A percentile compares a stretch with the other conserved stretches of the same genome.
phyloP scores from a whole-genome alignment of 2,888 invertebrate genomes.

The Xestia rhomboidea region DNA sequence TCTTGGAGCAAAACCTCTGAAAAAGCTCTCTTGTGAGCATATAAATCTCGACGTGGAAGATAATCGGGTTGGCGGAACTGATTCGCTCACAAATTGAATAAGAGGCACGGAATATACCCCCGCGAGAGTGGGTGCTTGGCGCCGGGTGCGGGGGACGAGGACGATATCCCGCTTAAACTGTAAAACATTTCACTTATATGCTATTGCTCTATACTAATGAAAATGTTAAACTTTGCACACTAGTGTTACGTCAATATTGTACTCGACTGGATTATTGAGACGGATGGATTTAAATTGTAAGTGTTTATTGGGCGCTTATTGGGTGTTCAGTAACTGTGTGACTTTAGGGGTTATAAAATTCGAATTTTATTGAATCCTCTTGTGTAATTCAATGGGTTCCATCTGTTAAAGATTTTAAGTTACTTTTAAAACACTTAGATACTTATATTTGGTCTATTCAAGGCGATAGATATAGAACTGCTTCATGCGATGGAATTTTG shows the following conservation, averaged over 20 bases:
- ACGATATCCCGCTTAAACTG: conserved; percentile 78
- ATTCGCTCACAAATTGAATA: conserved; percentile 90
- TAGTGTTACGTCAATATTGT: conserved; percentile 65
- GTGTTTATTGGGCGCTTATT: not conserved
- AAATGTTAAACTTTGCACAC: conserved; percentile 74
- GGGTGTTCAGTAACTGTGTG: not conserved
- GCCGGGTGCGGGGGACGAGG: conserved; percentile 67
- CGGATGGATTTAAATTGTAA: conserved; percentile 39
- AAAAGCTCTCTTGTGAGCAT: conserved; percentile 83
- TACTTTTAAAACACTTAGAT: not conserved
- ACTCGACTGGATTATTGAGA: conserved; percentile 49
- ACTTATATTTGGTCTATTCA: not conserved
- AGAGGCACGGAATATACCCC: conserved; percentile 84
- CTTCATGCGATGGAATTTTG: not conserved
- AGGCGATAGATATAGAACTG: not conserved
- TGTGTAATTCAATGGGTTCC: not conserved
- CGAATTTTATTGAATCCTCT: not conserved
- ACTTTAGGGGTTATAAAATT: not conserved
- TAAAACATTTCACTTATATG: conserved; percentile 79
- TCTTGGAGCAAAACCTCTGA: conserved; percentile 75
- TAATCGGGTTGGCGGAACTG: conserved; percentile 89
- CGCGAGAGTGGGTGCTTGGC: conserved; percentile 71
- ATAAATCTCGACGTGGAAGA: conserved; percentile 88
- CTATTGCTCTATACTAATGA: conserved; percentile 76
- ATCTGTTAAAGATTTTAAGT: not conserved